These are phyloP conservation scores for Panopea generosa DNA, from an alignment of 2,888 invertebrate species.

Conservation along the genomic window DNA sequence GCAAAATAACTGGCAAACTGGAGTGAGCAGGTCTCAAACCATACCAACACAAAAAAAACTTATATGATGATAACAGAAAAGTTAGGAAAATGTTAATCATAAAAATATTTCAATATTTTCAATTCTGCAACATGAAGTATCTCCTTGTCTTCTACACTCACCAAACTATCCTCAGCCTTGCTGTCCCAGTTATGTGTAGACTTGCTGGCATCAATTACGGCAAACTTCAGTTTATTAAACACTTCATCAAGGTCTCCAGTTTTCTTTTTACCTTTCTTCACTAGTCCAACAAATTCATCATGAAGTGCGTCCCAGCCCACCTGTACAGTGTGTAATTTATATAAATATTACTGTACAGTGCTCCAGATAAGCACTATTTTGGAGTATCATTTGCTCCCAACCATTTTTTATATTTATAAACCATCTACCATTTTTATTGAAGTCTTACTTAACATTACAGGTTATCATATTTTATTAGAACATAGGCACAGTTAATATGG, in stretches of 20 bases:
- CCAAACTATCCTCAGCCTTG: slow-evolving; percentile 89
- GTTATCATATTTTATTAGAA: too few relatives aligned
- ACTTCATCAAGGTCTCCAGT: slow-evolving; percentile 92
- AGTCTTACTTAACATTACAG: too few relatives aligned
- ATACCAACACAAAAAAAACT: too few relatives aligned
- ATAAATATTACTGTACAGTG: neutral
- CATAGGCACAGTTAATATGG: too few relatives aligned
- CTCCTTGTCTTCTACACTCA: slow-evolving; percentile 85
- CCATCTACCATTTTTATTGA: neutral
- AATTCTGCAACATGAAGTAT: too few relatives aligned
- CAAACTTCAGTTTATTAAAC: slow-evolving; percentile 94
- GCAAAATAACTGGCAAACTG: too few relatives aligned
- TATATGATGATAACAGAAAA: too few relatives aligned
- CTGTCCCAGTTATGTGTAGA: slow-evolving; percentile 97
- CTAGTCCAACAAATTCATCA: slow-evolving; percentile 88
- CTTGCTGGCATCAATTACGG: slow-evolving; percentile 95
- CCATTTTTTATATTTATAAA: neutral
- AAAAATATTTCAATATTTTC: too few relatives aligned
- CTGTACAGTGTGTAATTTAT: slow-evolving; percentile 85
- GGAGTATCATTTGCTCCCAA: neutral
- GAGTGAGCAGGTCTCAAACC: too few relatives aligned
- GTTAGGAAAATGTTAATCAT: too few relatives aligned
- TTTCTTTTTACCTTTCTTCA: slow-evolving; percentile 82
- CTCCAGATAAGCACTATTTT: too few relatives aligned
- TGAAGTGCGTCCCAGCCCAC: slow-evolving; percentile 94